These are phyloP conservation scores for Colistium nudipinnis DNA, from an alignment of 2,113 vertebrate species.

Conservation along the genomic window DNA sequence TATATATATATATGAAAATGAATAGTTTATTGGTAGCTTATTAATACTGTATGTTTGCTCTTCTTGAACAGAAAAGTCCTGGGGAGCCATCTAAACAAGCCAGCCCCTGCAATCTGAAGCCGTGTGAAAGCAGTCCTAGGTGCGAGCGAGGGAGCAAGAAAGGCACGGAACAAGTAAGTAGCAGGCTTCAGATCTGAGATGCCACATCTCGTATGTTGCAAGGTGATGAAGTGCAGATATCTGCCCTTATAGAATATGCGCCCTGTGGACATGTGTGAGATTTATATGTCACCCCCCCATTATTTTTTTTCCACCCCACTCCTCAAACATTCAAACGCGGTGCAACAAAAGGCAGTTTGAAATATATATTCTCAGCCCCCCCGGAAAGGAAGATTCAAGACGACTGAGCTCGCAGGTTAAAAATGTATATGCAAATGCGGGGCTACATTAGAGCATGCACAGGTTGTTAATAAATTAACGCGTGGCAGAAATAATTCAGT, in stretches of 20 bases:
- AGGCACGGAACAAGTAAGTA: constrained; percentile 45
- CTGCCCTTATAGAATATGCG: constrained; percentile 77
- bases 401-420: constrained; percentile 80
- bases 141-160: constrained; percentile 19
- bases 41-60: constrained; percentile 69
- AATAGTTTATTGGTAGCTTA: constrained; percentile 61
- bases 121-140: constrained; percentile 43
- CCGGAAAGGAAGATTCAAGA: constrained; percentile 80
- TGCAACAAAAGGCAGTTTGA: constrained; percentile 73
- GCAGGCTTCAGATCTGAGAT: constrained; percentile 58
- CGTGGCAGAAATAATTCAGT: constrained; percentile 94
- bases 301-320: constrained; percentile 24
- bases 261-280: constrained; percentile 73
- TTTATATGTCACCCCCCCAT: constrained; percentile 63
- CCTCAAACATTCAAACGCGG: constrained; percentile 73
- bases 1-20: too few species aligned
- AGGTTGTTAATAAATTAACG: constrained; percentile 92
- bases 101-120: constrained; percentile 47
- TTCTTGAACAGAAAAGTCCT: constrained; percentile 44
- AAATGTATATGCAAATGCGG: constrained; percentile 87
- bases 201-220: constrained; percentile 70
- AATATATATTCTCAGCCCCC: constrained; percentile 55
- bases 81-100: constrained; percentile 62
- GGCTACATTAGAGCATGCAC: constrained; percentile 85
- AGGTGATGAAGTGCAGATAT: constrained; percentile 76